phyloP scores from a whole-genome alignment of 1,140 invertebrate species.

The Scaptomyza montana region DNA sequence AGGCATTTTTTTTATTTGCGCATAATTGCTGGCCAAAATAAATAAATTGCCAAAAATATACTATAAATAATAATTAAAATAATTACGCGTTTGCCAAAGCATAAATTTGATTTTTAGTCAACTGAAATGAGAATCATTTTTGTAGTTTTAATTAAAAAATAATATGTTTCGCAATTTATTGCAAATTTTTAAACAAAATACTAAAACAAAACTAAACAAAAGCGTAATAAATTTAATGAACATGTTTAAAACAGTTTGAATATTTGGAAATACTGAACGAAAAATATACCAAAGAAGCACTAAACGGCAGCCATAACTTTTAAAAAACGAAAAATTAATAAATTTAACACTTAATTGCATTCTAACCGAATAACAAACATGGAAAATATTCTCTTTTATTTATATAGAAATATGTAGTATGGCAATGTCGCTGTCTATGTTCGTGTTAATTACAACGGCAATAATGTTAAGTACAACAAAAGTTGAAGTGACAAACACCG shows the following conservation, averaged over 20 bases:
- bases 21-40: not conserved
- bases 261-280: too few species aligned
- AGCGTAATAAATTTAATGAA: not conserved
- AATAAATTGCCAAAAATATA: not conserved
- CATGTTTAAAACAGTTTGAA: constrained; percentile 19
- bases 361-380: constrained; percentile 24
- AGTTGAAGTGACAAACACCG: constrained; percentile 40
- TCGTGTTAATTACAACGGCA: constrained; percentile 70
- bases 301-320: constrained; percentile 36
- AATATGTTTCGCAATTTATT: too few species aligned
- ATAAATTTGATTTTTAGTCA: not conserved
- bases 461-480: constrained; percentile 63
- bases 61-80: not conserved
- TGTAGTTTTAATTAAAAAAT: not conserved
- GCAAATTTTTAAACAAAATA: not conserved
- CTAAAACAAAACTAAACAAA: not conserved
- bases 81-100: not conserved
- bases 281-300: constrained; percentile 21
- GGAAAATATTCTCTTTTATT: constrained; percentile 10
- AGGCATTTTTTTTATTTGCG: not conserved
- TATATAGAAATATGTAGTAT: too few species aligned
- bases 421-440: constrained; percentile 51
- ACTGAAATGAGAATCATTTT: too few species aligned
- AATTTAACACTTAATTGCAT: constrained; percentile 69
- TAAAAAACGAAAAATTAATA: constrained; percentile 54